These are phyloP conservation scores for Vesta saturnalis DNA, from an alignment of 2,888 invertebrate species.

Conservation along the genomic window DNA sequence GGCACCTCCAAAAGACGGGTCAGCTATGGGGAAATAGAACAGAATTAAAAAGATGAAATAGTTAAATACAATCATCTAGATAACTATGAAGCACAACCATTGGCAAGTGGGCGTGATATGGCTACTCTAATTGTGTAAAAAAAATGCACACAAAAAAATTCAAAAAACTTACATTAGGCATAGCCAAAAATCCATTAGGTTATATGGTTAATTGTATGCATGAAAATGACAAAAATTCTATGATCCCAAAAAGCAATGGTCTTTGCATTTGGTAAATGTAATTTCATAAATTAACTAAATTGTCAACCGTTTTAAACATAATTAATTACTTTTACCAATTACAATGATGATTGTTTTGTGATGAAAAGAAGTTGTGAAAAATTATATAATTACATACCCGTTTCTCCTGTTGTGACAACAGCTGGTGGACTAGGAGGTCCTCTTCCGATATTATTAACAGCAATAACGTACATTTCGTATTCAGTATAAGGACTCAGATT, in stretches of 20 bases:
- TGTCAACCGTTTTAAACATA: no score
- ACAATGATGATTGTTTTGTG: not conserved
- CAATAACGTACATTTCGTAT: slow-evolving; percentile 96
- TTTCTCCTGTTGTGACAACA: slow-evolving; percentile 95
- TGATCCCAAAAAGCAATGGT: slow-evolving; percentile 20
- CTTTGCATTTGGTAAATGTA: not conserved
- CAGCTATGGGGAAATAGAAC: slow-evolving; percentile 55
- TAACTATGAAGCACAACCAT: slow-evolving; percentile 32
- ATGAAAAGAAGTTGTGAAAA: slow-evolving; percentile 4
- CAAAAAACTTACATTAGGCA: slow-evolving; percentile 57
- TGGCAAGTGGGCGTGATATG: slow-evolving; percentile 32
- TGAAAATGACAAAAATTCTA: slow-evolving; percentile 52
- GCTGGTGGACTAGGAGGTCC: slow-evolving; percentile 90
- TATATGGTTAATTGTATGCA: slow-evolving; percentile 51
- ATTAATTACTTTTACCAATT: not conserved
- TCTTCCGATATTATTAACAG: slow-evolving; percentile 93
- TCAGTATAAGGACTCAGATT: slow-evolving; percentile 93
- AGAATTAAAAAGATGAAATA: slow-evolving; percentile 11
- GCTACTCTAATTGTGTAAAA: slow-evolving; percentile 52
- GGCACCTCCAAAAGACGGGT: slow-evolving; percentile 66
- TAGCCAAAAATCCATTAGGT: slow-evolving; percentile 52
- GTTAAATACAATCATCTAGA: not conserved
- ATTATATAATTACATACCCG: slow-evolving; percentile 86
- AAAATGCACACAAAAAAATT: slow-evolving; percentile 52
- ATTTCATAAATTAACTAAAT: not conserved